These are phyloP conservation scores for Atlantisia rogersi DNA, from an alignment of 2,113 vertebrate genomes.

Conservation along the genomic window DNA sequence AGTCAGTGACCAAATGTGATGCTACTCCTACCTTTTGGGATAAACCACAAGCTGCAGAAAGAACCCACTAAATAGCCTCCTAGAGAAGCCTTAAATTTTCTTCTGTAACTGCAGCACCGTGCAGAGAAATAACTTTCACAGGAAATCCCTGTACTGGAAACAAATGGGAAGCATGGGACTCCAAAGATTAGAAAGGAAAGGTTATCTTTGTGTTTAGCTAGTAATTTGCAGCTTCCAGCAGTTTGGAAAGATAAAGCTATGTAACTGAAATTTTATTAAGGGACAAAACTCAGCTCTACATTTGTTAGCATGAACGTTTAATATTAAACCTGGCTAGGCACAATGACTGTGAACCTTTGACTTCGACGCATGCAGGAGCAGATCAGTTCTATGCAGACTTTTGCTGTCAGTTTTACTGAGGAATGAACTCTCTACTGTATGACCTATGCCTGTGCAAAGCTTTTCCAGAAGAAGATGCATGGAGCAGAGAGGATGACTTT, in stretches of 20 bases:
- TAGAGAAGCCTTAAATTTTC: not conserved
- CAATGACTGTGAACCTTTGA: not conserved
- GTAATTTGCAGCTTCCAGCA: not conserved
- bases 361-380: not conserved
- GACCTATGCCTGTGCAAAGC: not conserved
- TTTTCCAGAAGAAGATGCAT: not conserved
- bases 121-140: not conserved
- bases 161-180: not conserved
- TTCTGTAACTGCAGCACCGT: not conserved
- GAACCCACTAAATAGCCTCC: not conserved
- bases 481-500: not conserved
- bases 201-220: conserved; percentile 12
- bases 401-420: not conserved
- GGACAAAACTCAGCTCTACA: not conserved
- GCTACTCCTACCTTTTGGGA: not conserved
- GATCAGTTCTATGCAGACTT: not conserved
- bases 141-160: conserved; percentile 2
- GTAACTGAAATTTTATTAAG: not conserved
- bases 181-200: not conserved
- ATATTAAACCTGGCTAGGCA: not conserved
- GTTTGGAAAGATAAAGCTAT: not conserved
- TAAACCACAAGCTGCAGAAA: not conserved
- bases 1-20: not conserved
- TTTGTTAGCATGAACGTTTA: not conserved
- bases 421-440: not conserved